Evolutionary conservation across 2,888 invertebrate genomes (phyloP), one percentile per base, ranked within the genome.

Genomic region (Cantharis lateralis): DNA sequence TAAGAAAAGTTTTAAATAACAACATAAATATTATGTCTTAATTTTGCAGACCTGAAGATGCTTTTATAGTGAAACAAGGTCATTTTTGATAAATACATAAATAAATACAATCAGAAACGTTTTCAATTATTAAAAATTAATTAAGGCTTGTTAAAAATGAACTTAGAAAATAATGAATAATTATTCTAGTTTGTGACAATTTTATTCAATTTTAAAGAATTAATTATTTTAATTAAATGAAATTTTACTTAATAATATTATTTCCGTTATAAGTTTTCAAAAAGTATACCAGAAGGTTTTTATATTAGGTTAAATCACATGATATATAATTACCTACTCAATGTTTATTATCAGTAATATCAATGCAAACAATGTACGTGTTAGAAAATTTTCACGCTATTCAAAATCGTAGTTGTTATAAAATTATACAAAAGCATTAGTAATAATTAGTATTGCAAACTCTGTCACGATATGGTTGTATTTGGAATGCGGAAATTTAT

Each of bases 371-470:
- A 70, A 66, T 61, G 24, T 77, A 77, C 73, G 68, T 71, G 66
- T 72, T 71, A 69, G 62, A 79, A 77, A 79, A 74, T 69, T 77
- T 79, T 79, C 79, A 79, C 79, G 79, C 77, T 70, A 77, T 74
- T 74, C 77, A 77, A 63, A 66, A 66, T 66, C 18, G 24, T 66
- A 48, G 26, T 68, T 75, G 75, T 74, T 71, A 74, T 79, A 77
- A 79, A 70, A 77, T 77, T 74, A 71, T 74, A 77, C 63, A 70
- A 64, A 68, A 68, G 70, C 68, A 68, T 74, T 70, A 76, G 69
- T 70, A 69, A 71, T 68, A 71, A 70, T 77, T 70, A 76, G 72
- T 72, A 61, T 76, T 72, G 73, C 62, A 77, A 68, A 66, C 48
- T 71, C 32, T 73, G 71, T 69, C 71, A 66, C 70, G 74, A 74